Evolutionary conservation across 2,113 vertebrate genomes (phyloP).

Genomic region (Nycticryphes semicollaris): DNA sequence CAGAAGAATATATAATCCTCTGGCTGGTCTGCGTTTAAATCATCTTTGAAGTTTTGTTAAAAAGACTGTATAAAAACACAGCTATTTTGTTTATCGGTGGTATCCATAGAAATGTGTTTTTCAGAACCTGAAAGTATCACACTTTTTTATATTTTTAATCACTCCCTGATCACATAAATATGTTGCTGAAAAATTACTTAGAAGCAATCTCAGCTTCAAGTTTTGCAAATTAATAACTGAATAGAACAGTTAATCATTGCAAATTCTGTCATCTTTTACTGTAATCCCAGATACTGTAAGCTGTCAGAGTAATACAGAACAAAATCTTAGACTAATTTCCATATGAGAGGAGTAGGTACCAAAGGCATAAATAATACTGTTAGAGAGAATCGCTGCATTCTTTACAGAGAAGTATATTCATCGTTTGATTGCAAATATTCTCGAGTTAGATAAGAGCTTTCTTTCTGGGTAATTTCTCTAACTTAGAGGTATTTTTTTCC

Average conservation of each 20-base stretch:
- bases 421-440: neutral
- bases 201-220: neutral
- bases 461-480: neutral
- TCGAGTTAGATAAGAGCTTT: neutral
- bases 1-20: neutral
- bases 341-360: neutral
- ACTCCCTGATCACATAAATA: slow-evolving; percentile 17
- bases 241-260: slow-evolving; percentile 25
- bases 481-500: neutral
- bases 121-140: neutral
- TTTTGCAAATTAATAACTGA: slow-evolving; percentile 2
- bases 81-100: neutral
- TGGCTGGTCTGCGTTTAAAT: neutral
- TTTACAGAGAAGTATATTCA: neutral
- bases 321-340: slow-evolving; percentile 47
- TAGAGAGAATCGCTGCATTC: neutral
- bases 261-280: slow-evolving; percentile 37
- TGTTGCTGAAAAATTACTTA: slow-evolving; percentile 21
- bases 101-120: neutral
- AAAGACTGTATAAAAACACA: neutral
- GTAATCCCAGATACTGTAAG: slow-evolving; percentile 30
- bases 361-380: neutral
- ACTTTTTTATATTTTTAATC: slow-evolving; percentile 23
- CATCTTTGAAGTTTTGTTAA: neutral
- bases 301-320: slow-evolving; percentile 21